Base-by-base conservation (phyloP, 2,888 invertebrate genomes). In the Apotomis turbidana region DNA sequence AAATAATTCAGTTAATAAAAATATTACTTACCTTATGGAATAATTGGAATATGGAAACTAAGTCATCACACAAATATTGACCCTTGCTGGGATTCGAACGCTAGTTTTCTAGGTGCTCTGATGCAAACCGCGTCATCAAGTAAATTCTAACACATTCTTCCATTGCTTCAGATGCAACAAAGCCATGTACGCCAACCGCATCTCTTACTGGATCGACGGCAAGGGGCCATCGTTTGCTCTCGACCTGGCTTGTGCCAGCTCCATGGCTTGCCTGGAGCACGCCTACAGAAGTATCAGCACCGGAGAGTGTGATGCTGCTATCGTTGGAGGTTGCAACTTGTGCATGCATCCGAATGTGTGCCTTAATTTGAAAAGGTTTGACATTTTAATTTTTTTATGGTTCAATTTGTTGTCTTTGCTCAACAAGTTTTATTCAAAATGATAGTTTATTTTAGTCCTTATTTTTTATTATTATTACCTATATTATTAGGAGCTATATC, bases 311-410 rank as follows among this genome's bases (percentile, higher is more conserved):
- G 89, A 89, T 10, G 85, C 89, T 0, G 96, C 96, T 5, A 88
- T 96, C 44, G 95, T 96, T 0, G 95, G 94, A 0, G 95, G 95
- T 3, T 91, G 93, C 27, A 95, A 94, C 76, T 81, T 95, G 10
- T 94, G 94, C 74, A 80, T 94, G 58, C 93, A 94, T 73, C 95
- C 95, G 6, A 75, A 71, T 61, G 66, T 85, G 3, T 77, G 82
- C 0, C 71, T 81, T 3, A 87, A 87, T 75, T 58, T 86, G 67
- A 82, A 77, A 73, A 83, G 82, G 88, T 88, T 77, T 60, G 73
- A n/a, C 8, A 13, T 60, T 10, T 59, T 9, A 10, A 55, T 8
- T 15, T 3, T 3, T 15, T 27, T 13, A 15, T 54, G 27, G 55
- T 8, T 3, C 6, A 49, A 3, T 49, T 9, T 8, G 6, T 49